Conservation (phyloP, 2,797 vertebrate genomes). For the Chaenodraco wilsoni region DNA sequence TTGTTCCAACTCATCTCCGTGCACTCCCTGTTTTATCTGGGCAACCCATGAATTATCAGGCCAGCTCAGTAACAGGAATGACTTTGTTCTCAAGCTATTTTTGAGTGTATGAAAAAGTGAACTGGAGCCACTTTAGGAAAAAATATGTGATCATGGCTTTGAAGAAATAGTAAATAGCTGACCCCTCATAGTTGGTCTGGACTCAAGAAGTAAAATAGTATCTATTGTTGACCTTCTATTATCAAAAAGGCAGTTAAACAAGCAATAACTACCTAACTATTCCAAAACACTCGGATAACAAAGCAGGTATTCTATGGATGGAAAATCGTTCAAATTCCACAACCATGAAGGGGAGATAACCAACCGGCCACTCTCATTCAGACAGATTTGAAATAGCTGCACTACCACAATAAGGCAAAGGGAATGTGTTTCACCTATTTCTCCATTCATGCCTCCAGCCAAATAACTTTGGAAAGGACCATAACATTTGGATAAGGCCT, state of each 20-base stretch:
- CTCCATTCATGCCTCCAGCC: neutral
- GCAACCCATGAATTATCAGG: constrained; percentile 58
- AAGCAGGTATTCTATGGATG: constrained; percentile 39
- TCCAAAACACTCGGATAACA: constrained; percentile 67
- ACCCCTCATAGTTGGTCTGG: constrained; percentile 19
- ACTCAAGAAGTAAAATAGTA: constrained; percentile 34
- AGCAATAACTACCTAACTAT: constrained; percentile 48
- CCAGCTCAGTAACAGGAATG: constrained; percentile 46
- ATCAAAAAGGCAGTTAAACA: constrained; percentile 51
- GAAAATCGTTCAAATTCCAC: constrained; percentile 65
- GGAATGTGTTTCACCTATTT: constrained; percentile 30
- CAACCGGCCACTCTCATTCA: constrained; percentile 26
- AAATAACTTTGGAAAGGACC: constrained; percentile 31
- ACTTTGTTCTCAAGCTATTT: constrained; percentile 37
- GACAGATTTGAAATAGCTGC: constrained; percentile 31
- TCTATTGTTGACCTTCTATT: constrained; percentile 57
- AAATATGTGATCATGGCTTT: constrained; percentile 25
- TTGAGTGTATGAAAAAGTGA: constrained; percentile 43
- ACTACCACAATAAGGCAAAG: constrained; percentile 32
- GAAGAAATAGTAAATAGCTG: constrained; percentile 29
- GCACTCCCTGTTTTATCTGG: constrained; percentile 52
- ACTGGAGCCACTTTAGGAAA: constrained; percentile 20
- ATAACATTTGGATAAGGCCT: constrained; percentile 9
- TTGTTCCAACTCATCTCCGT: constrained; percentile 61
- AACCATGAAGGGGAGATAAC: constrained; percentile 44